Evolutionary conservation across 1,140 invertebrate genomes (phyloP).

Genomic region (Ostrea denselamellosa): DNA sequence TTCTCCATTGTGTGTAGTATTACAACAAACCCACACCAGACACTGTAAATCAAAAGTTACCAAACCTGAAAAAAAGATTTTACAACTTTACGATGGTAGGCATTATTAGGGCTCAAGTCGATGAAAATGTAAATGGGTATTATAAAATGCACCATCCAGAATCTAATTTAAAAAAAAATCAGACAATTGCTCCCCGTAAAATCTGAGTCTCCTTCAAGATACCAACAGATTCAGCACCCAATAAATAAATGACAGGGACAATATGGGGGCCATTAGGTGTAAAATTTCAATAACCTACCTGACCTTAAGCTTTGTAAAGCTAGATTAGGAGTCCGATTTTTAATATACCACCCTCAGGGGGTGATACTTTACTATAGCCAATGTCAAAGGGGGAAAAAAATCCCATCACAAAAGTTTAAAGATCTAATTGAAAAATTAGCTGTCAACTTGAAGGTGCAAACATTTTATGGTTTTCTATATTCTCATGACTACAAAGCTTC

Average conservation of each 20-base stretch:
- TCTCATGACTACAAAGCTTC: background rate
- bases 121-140: no score
- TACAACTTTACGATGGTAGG: background rate
- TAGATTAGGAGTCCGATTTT: background rate
- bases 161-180: background rate
- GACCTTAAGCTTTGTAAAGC: background rate
- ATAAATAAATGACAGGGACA: background rate
- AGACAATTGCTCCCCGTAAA: background rate
- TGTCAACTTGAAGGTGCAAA: constrained; percentile 30
- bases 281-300: constrained; percentile 2
- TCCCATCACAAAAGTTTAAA: constrained; percentile 33
- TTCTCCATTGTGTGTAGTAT: no score
- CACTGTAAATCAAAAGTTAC: background rate
- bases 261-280: background rate
- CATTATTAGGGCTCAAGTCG: no score
- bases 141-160: background rate
- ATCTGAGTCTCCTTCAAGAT: background rate
- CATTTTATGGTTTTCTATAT: background rate
- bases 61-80: no score
- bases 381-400: constrained; percentile 28
- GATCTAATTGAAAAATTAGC: constrained; percentile 36
- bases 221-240: background rate
- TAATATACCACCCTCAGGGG: background rate
- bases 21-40: background rate
- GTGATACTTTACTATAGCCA: background rate